A percentile compares a stretch with the other conserved stretches of the same genome.
Conservation (phyloP, 2,113 vertebrate genomes). For the Numenius arquata region DNA sequence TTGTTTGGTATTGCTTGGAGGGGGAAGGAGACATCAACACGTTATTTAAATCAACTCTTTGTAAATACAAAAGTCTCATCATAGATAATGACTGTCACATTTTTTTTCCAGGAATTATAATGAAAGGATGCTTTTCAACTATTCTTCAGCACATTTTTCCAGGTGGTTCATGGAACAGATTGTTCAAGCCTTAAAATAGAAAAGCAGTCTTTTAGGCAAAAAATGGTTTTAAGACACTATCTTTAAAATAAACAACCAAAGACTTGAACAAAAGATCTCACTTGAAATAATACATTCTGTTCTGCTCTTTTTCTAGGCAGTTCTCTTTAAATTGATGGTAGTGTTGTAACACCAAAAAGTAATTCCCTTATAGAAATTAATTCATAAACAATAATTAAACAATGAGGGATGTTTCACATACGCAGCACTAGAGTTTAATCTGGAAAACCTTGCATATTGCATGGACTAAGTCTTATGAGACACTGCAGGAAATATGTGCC, state of each 20-base stretch:
- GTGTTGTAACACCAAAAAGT: neutral
- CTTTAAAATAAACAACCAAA: constrained; percentile 7
- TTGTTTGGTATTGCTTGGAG: neutral
- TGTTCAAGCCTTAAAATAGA: constrained; percentile 7
- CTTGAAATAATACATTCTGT: neutral
- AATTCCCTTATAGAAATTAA: neutral
- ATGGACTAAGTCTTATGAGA: neutral
- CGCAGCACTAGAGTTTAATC: neutral
- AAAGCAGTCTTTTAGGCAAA: neutral
- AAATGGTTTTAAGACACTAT: neutral
- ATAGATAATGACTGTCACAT: neutral
- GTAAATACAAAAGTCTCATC: neutral
- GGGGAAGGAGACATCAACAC: neutral
- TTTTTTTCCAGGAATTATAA: constrained; percentile 29
- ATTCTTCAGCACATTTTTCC: neutral
- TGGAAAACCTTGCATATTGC: neutral
- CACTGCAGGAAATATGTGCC: neutral
- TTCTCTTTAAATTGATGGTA: neutral
- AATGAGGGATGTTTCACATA: neutral
- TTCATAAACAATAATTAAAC: constrained; percentile 15
- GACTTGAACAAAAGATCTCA: neutral
- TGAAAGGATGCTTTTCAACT: constrained; percentile 4
- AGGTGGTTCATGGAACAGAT: neutral
- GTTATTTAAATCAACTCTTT: neutral
- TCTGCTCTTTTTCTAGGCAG: neutral